Percentiles rank a stretch among this genome's conserved stretches.
Evolutionary conservation across 2,888 invertebrate genomes (phyloP).

Genomic region (Orthosia cruda): DNA sequence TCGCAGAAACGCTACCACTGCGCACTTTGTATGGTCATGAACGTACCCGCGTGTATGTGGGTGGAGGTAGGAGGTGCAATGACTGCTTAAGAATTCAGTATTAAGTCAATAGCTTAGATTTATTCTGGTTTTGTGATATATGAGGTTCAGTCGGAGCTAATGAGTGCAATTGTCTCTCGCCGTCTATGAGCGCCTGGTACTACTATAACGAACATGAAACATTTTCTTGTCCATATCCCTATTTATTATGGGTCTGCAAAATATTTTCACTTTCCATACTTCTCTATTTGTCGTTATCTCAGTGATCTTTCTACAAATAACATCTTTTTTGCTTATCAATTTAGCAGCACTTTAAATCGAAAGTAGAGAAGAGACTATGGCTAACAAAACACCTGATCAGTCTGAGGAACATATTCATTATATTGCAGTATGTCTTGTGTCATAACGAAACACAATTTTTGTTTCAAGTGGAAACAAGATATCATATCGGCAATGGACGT

Average conservation of each 20-base stretch:
- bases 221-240: background rate
- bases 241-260: too few relatives aligned
- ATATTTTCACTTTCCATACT: background rate
- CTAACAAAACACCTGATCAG: background rate
- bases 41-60: conserved; percentile 14
- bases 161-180: background rate
- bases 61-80: conserved; percentile 29
- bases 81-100: conserved; percentile 24
- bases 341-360: background rate
- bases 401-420: background rate
- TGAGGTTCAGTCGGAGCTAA: background rate
- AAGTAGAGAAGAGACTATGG: background rate
- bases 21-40: conserved; percentile 14
- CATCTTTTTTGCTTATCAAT: background rate
- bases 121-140: background rate
- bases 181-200: background rate
- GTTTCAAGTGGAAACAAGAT: conserved; percentile 31
- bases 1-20: conserved; percentile 7
- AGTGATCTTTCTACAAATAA: background rate
- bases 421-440: background rate
- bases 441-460: conserved; percentile 12
- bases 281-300: background rate
- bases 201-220: too few relatives aligned
- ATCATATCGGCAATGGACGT: conserved; percentile 41
- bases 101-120: conserved; percentile 1